phyloP scores from a whole-genome alignment of 2,797 vertebrate genomes.

The Pangasius macronema region DNA sequence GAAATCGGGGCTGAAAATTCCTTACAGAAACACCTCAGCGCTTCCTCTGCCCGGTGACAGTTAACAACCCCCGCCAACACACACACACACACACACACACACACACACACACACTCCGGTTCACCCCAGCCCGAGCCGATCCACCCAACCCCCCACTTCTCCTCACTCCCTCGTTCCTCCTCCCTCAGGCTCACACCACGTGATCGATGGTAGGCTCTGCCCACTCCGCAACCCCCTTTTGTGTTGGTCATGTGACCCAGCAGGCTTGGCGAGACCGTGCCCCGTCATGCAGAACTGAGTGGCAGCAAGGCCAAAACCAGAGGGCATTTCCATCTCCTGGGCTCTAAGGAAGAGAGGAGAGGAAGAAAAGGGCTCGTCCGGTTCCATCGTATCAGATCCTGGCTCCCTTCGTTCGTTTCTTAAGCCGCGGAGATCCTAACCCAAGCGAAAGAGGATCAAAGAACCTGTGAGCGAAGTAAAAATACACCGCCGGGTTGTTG shows the following conservation, averaged over 20 bases:
- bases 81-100: constrained; percentile 60
- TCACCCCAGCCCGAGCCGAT: constrained; percentile 36
- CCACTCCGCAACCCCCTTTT: constrained; percentile 76
- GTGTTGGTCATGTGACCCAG: constrained; percentile 75
- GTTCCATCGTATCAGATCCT: constrained; percentile 58
- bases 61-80: constrained; percentile 28
- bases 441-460: constrained; percentile 21
- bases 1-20: constrained; percentile 74
- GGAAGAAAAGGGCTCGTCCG: constrained; percentile 48
- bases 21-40: constrained; percentile 77
- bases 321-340: constrained; percentile 65
- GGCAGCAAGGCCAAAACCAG: constrained; percentile 58
- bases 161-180: constrained; percentile 25
- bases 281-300: constrained; percentile 77
- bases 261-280: constrained; percentile 74
- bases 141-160: constrained; percentile 74
- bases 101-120: constrained; percentile 60
- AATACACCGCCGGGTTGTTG: neutral
- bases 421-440: neutral
- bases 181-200: constrained; percentile 69
- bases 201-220: constrained; percentile 75
- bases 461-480: neutral
- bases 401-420: constrained; percentile 31
- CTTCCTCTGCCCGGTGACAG: constrained; percentile 72
- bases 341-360: neutral